Base-by-base conservation (phyloP, 2,113 vertebrate genomes). In the Sylvicapra grimmia region DNA sequence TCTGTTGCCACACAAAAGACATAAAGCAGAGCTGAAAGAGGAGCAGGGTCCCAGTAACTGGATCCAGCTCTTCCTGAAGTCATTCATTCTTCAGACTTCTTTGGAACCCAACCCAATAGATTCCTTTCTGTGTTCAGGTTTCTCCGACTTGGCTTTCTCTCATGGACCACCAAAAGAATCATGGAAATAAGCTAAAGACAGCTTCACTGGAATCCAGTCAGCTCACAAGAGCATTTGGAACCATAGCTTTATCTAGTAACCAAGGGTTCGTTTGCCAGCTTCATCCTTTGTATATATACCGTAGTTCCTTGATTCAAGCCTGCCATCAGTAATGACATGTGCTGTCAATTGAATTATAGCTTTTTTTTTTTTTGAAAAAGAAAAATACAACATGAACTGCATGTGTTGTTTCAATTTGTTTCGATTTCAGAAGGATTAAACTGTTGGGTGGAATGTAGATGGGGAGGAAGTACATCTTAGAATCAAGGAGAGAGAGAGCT, bases 331-430 rank as follows among this genome's bases (percentile, higher is more conserved):
- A 54, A 89, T 93, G 89, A 90, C 96, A 97, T 0, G 11, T 1
- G 12, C 86, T 92, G 59, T 85, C 96, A 85, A 97, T 96, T 94
- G 91, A 93, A 97, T 97, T 96, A 93, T 53, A 89, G 80, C 56
- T 90, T 72, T 72, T 72, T 36, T n/a, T 75, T 85, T 82, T 44
- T 44, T 29, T 29, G 79, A 47, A 21, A 83, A 58, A 75, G 33
- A 80, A 93, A 96, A 82, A 85, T n/a, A 87, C 3, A 65, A 44
- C 61, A 54, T 49, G 27, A 90, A 18, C 33, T 51, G 29, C 3
- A 25, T 84, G 94, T 89, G 83, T 82, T 83, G 4, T 87, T 53
- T 87, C 58, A 65, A 87, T 63, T 29, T n/a, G 15, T 54, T 83
- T 95, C 27, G 2, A 65, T 68, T 92, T 94, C 33, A 72, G 31